phyloP scores from a whole-genome alignment of 1,140 invertebrate species.

The Drosophila guanche region DNA sequence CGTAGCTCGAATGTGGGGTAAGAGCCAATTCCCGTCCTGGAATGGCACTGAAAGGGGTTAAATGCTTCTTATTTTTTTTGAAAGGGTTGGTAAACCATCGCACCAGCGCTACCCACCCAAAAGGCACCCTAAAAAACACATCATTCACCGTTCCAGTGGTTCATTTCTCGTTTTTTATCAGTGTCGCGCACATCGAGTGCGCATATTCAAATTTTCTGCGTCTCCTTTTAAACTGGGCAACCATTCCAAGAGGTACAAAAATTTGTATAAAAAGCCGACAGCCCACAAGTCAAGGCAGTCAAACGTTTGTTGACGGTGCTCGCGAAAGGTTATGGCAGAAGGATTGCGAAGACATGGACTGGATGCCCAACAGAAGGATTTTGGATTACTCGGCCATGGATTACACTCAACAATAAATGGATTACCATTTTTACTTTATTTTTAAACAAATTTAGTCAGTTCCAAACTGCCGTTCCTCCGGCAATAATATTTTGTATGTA shows the following conservation, averaged over 20 bases:
- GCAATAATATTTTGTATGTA: too few relatives aligned
- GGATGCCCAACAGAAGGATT: too few relatives aligned
- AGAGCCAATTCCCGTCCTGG: not conserved
- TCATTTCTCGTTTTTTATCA: slow-evolving; percentile 33
- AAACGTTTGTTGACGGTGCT: slow-evolving; percentile 33
- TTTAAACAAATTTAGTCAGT: too few relatives aligned
- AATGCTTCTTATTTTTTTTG: slow-evolving; percentile 26
- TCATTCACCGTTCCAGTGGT: slow-evolving; percentile 9
- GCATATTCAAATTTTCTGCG: slow-evolving; percentile 70
- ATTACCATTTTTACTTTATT: slow-evolving; percentile 7
- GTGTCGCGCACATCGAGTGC: slow-evolving; percentile 42
- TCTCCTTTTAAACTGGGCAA: slow-evolving; percentile 58
- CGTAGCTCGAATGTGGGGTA: not conserved
- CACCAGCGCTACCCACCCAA: slow-evolving; percentile 5
- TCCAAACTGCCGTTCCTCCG: too few relatives aligned
- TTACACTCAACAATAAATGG: slow-evolving; percentile 12
- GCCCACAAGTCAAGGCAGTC: slow-evolving; percentile 1
- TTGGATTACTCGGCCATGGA: slow-evolving; percentile 30
- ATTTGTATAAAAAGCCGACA: slow-evolving; percentile 54
- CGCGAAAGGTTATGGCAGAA: slow-evolving; percentile 3
- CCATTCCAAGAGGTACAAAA: slow-evolving; percentile 35
- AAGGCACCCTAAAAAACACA: slow-evolving; percentile 9
- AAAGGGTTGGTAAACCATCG: slow-evolving; percentile 58
- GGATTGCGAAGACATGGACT: slow-evolving; percentile 24
- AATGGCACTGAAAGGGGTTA: slow-evolving; percentile 14